Evolutionary conservation across 2,888 invertebrate genomes (phyloP), one percentile per base, ranked within the genome.

Genomic region (Ophion ventricosus): DNA sequence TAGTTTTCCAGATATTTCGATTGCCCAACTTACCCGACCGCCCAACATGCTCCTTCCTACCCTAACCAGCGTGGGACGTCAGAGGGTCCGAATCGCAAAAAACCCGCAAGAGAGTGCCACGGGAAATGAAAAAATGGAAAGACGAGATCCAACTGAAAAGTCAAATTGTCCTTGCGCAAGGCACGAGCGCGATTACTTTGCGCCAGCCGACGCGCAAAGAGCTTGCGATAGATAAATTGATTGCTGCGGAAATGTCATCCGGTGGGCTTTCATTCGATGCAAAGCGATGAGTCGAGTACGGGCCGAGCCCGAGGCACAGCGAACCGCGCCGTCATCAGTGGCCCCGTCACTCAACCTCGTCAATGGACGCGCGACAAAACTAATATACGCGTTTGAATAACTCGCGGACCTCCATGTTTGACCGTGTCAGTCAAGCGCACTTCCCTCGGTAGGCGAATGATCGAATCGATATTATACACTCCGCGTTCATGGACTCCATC

Each of bases 301-400:
- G 29, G 23, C 64, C 11, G 43, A 54, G 73, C 66, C 67, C 75
- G 72, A 73, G 74, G 80, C 56, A 67, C 83, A 87, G 83, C 70
- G 82, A 77, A 85, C 82, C 82, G 70, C 83, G 76, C 70, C 64
- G 63, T 82, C 80, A 77, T 80, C 84, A 81, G 82, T 83, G 77
- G 77, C 74, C 81, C 81, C 83, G 85, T 84, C 87, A 87, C 63
- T 87, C 85, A 85, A 17, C 3, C 72, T 84, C 85, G 73, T 25
- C 14, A 17, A 69, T 59, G 14, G 69, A 43, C 70, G 63, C 73
- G 66, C 70, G 84, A 17, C 2, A 49, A 81, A 87, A 87, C 86
- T 85, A 86, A 86, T 86, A 87, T 84, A n/a, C 86, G 87, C 84
- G 49, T 49, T 87, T 83, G 80, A 86, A 87, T 85, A 87, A 87